A percentile compares a stretch with the other conserved stretches of the same genome.
phyloP scores from a whole-genome alignment of 1,140 invertebrate species.

The Calephelis nemesis region DNA sequence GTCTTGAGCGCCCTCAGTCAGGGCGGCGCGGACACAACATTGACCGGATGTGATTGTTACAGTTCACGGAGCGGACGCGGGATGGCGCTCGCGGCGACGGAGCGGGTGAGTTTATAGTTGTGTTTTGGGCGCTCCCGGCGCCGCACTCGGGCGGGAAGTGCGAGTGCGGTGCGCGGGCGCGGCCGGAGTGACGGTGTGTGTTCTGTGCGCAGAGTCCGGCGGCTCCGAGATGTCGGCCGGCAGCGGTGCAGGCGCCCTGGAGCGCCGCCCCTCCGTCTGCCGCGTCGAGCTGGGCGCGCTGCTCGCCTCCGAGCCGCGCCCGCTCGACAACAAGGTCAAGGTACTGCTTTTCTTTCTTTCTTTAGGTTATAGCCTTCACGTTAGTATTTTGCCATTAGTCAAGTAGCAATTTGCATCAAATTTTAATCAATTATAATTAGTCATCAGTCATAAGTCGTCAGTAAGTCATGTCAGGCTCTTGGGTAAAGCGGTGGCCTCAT shows the following conservation, averaged over 20 bases:
- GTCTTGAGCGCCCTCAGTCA: conserved; percentile 1
- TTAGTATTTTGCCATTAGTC: no score
- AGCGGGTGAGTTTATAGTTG: conserved; percentile 48
- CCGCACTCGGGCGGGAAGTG: conserved; percentile 23
- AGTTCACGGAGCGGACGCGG: conserved; percentile 61
- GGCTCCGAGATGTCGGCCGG: conserved; percentile 64
- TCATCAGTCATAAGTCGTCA: no score
- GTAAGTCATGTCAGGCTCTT: no score
- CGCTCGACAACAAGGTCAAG: conserved; percentile 76
- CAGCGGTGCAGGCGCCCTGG: conserved; percentile 45
- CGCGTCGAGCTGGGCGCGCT: conserved; percentile 73
- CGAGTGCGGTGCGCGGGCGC: conserved; percentile 38
- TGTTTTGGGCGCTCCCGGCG: conserved; percentile 23
- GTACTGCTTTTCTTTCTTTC: conserved; percentile 34
- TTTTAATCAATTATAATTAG: no score
- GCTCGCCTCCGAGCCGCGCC: conserved; percentile 71
- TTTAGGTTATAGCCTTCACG: no score
- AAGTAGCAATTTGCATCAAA: no score
- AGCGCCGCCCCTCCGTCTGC: conserved; percentile 68
- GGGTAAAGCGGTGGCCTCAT: no score
- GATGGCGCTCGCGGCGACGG: conserved; percentile 58
- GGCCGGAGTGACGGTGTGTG: conserved; percentile 31
- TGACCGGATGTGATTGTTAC: conserved; percentile 40
- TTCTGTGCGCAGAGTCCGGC: conserved; percentile 60
- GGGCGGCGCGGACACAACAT: background rate